Base-by-base conservation (phyloP, 2,113 vertebrate species). In the Macroglossus sobrinus region DNA sequence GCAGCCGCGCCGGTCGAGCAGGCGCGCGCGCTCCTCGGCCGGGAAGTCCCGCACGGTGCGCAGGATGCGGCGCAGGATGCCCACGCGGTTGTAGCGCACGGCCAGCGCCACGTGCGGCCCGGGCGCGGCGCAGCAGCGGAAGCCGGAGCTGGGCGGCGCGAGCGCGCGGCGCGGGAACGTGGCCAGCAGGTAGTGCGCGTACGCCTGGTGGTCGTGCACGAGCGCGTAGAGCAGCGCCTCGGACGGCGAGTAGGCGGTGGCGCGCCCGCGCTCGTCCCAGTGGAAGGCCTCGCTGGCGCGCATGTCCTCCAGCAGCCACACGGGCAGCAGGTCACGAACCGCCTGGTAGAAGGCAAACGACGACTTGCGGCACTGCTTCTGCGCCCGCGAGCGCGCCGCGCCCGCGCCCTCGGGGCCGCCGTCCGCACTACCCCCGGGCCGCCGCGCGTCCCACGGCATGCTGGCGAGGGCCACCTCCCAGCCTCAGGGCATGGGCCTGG, bases 271-370 rank as follows among this genome's bases (percentile, higher is more conserved):
- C 15, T 99, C 99, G 76, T 99, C 99, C 99, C 99, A 99, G 98
- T 99, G 99, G 96, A 99, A 99, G 9, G 98, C 99, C 97, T 99
- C 99, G 98, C 99, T 99, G 64, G 98, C 98, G 68, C 99, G 98
- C 98, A 99, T 99, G 98, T 99, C 99, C 98, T 99, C 99, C 92
- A 99, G 98, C 69, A 99, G 97, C 99, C 99, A 99, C 26, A 99
- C 99, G 0, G 99, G 99, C 89, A 99, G 97, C 97, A 98, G 98
- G 97, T 99, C 99, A 26, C 99, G 98, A 88, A 99, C 99, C 0
- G 99, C 99, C 92, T 99, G 99, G 98, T 99, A 99, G 97, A 99
- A 99, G 64, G 99, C 99, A 43, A 99, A 99, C 0, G 99, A 99
- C 0, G 99, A 99, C 81, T 99, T 99, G 98, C 99, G 99, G 91